These are phyloP conservation scores for Forpus xanthops DNA, from an alignment of 2,797 vertebrate genomes.

Conservation along the genomic window DNA sequence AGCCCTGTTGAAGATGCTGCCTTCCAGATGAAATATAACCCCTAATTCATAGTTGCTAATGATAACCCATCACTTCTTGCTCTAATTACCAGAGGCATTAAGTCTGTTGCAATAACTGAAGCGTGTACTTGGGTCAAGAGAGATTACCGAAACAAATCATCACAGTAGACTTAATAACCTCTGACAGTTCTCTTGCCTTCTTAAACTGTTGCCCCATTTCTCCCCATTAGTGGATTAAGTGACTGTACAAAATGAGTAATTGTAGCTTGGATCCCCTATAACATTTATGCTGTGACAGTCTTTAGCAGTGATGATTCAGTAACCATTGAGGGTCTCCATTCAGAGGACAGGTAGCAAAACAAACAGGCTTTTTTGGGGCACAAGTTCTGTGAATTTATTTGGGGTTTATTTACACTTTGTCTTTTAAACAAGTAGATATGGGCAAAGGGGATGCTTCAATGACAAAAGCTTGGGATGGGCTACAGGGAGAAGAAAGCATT, in stretches of 20 bases:
- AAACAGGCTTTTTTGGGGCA: neutral
- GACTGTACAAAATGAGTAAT: constrained; percentile 55
- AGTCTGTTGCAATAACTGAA: constrained; percentile 46
- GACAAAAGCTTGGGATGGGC: constrained; percentile 17
- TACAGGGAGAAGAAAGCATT: constrained; percentile 1
- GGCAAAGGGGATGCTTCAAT: constrained; percentile 30
- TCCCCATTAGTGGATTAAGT: constrained; percentile 53
- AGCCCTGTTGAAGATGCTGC: constrained; percentile 19
- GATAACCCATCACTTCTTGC: constrained; percentile 44
- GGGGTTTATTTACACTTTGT: neutral
- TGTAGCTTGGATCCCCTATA: neutral
- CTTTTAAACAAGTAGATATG: neutral
- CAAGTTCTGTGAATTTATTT: neutral
- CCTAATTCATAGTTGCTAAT: constrained; percentile 46
- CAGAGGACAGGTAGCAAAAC: neutral
- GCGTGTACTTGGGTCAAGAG: constrained; percentile 35
- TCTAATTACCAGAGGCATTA: constrained; percentile 57
- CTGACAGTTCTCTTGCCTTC: constrained; percentile 59
- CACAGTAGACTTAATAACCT: constrained; percentile 24
- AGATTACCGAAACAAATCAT: constrained; percentile 46
- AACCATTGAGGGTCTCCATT: neutral
- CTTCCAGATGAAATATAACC: constrained; percentile 38
- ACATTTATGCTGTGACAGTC: neutral
- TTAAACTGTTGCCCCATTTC: constrained; percentile 55
- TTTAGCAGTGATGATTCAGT: neutral